Evolutionary conservation across 2,888 invertebrate genomes (phyloP).

Genomic region (Brachyopa scutellaris): DNA sequence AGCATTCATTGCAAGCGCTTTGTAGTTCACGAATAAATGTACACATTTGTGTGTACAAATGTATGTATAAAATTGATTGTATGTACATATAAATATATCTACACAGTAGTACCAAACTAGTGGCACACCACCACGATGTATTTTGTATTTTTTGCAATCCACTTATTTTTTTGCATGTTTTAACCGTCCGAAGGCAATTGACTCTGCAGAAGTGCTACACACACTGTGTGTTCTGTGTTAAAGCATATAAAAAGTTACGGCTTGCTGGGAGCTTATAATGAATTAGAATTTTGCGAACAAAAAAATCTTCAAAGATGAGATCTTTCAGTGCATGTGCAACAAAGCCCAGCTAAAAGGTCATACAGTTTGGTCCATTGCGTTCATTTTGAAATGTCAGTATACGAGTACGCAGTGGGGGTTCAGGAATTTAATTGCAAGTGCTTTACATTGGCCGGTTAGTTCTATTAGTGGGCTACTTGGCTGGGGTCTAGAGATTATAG

Average conservation of each 20-base stretch:
- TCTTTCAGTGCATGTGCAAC: conserved; percentile 41
- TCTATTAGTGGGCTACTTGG: neutral
- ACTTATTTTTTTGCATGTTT: conserved; percentile 33
- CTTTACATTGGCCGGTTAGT: conserved; percentile 25
- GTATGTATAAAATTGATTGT: no score
- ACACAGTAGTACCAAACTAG: no score
- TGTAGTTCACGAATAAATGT: conserved; percentile 28
- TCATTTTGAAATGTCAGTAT: conserved; percentile 60
- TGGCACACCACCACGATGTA: no score
- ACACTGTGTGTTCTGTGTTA: conserved; percentile 55
- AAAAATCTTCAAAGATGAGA: conserved; percentile 36
- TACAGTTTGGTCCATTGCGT: conserved; percentile 51
- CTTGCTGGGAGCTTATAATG: conserved; percentile 61
- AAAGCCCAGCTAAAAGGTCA: conserved; percentile 64
- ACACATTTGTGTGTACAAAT: conserved; percentile 21
- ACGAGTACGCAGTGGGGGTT: conserved; percentile 7
- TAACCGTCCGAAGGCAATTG: conserved; percentile 52
- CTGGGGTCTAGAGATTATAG: neutral
- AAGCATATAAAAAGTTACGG: conserved; percentile 61
- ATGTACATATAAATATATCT: no score
- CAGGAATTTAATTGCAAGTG: conserved; percentile 45
- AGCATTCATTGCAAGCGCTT: conserved; percentile 55
- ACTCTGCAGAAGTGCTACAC: conserved; percentile 59
- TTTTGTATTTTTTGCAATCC: neutral
- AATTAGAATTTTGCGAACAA: conserved; percentile 31